These are phyloP conservation scores for Magallana angulata DNA, from an alignment of 1,140 invertebrate genomes.

Conservation along the genomic window DNA sequence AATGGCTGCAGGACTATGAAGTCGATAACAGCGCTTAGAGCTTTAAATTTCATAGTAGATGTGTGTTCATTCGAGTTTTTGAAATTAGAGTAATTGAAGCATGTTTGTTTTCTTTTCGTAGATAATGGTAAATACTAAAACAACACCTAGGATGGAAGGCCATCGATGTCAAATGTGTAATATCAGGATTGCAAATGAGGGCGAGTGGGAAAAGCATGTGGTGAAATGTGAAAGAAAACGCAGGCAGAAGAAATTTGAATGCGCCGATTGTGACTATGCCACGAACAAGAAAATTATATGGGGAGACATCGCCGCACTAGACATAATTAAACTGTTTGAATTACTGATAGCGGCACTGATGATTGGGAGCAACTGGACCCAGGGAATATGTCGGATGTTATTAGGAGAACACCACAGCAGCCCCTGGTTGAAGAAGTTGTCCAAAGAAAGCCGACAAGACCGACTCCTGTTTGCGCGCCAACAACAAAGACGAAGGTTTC, in stretches of 20 bases:
- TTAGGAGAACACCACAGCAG: background rate
- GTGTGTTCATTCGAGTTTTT: background rate
- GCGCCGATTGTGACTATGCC: background rate
- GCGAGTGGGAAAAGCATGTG: background rate
- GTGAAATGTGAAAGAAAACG: background rate
- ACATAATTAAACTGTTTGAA: background rate
- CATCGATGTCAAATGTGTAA: constrained; percentile 14
- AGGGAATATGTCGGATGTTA: background rate
- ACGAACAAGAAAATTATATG: constrained; percentile 3
- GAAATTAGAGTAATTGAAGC: background rate
- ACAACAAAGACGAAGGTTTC: background rate
- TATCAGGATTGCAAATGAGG: background rate
- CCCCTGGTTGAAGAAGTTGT: background rate
- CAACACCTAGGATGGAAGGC: background rate
- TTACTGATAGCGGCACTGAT: background rate
- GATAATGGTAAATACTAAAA: background rate
- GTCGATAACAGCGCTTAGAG: background rate
- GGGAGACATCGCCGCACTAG: background rate
- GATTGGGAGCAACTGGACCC: constrained; percentile 3
- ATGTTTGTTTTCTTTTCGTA: background rate
- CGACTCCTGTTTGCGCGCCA: background rate
- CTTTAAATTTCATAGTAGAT: background rate
- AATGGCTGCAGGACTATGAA: background rate
- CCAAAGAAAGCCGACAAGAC: background rate
- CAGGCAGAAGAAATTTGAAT: background rate